These are phyloP conservation scores for Beris morrisii DNA, from an alignment of 2,888 invertebrate species.

Conservation along the genomic window DNA sequence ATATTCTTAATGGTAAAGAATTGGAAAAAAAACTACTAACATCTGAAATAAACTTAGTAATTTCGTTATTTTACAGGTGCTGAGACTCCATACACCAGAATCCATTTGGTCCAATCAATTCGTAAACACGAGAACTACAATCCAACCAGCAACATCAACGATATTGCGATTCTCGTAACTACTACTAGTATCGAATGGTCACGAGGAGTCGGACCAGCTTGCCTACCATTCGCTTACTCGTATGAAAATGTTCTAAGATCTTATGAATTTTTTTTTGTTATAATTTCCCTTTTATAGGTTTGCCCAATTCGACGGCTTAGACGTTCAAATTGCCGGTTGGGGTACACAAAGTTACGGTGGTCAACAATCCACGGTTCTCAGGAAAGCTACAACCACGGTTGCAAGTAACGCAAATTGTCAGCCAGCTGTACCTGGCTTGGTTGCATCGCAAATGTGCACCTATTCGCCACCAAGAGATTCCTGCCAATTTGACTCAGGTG, in stretches of 20 bases:
- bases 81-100: conserved; percentile 52
- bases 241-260: conserved; percentile 7
- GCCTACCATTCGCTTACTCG: conserved; percentile 57
- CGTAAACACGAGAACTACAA: conserved; percentile 56
- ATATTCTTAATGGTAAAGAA: conserved; percentile 54
- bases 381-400: conserved; percentile 59
- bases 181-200: conserved; percentile 56
- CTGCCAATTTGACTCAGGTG: conserved; percentile 62
- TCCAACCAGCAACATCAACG: conserved; percentile 52
- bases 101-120: conserved; percentile 52
- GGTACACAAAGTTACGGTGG: conserved; percentile 61
- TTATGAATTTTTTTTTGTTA: not conserved
- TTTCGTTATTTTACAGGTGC: conserved; percentile 8
- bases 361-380: conserved; percentile 56
- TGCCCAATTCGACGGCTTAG: conserved; percentile 34
- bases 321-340: conserved; percentile 58
- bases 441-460: conserved; percentile 57
- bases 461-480: conserved; percentile 57
- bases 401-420: conserved; percentile 56
- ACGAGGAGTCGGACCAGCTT: conserved; percentile 62
- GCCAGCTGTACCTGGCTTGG: conserved; percentile 42
- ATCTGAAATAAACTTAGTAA: conserved; percentile 1
- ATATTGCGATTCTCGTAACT: conserved; percentile 61
- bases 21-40: too few relatives aligned
- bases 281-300: conserved; percentile 6